These are phyloP conservation scores for Ornithorhynchus anatinus DNA, from an alignment of 2,113 vertebrate genomes.

Conservation along the genomic window DNA sequence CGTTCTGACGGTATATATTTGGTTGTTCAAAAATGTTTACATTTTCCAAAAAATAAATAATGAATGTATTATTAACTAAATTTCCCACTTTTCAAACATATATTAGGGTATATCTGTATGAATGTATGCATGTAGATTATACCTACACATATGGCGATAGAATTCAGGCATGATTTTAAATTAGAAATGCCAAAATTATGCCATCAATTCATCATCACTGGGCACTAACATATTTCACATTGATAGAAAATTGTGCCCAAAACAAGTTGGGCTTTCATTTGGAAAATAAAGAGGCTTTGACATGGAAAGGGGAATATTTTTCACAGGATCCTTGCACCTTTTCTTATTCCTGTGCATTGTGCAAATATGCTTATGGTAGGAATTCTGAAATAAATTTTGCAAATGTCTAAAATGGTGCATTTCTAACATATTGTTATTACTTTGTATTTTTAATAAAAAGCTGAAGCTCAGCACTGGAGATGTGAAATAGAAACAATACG, in stretches of 20 bases:
- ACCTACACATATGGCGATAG: not conserved
- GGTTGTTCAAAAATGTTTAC: slow-evolving; percentile 25
- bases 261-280: not conserved
- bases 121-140: not conserved
- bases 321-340: not conserved
- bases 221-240: slow-evolving; percentile 25
- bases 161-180: slow-evolving; percentile 11
- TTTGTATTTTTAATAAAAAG: slow-evolving; percentile 24
- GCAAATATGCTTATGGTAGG: slow-evolving; percentile 32
- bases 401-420: not conserved
- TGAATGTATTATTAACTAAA: not conserved
- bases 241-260: slow-evolving; percentile 10
- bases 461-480: slow-evolving; percentile 50
- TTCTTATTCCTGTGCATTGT: slow-evolving; percentile 20
- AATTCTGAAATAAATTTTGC: slow-evolving; percentile 47
- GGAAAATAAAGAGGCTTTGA: slow-evolving; percentile 6
- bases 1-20: not conserved
- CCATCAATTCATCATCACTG: slow-evolving; percentile 12
- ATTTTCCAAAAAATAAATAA: slow-evolving; percentile 23
- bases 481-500: slow-evolving; percentile 24
- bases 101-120: not conserved
- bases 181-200: slow-evolving; percentile 33
- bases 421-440: slow-evolving; percentile 28
- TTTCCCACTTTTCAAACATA: not conserved
- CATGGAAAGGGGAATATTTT: slow-evolving; percentile 20